Percentiles rank a stretch among this genome's conserved stretches.
These are phyloP conservation scores for Sarcophaga caerulescens DNA, from an alignment of 2,888 invertebrate species.

Conservation along the genomic window DNA sequence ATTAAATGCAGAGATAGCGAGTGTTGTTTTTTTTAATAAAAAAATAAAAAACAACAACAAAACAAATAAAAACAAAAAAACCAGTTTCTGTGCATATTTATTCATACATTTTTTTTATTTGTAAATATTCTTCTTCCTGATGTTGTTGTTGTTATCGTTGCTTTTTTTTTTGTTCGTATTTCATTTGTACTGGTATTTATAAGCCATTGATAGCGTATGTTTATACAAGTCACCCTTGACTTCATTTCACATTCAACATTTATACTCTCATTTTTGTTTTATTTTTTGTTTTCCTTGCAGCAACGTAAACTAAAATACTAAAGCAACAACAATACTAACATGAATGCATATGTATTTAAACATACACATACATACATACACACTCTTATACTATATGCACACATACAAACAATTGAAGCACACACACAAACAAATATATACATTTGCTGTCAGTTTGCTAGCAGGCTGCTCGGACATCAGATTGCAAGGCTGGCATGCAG, in stretches of 20 bases:
- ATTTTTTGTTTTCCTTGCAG: background rate
- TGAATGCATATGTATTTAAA: constrained; percentile 7
- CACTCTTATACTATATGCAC: background rate
- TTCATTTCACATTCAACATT: constrained; percentile 56
- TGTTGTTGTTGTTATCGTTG: background rate
- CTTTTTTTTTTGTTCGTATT: constrained; percentile 18
- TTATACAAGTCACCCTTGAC: constrained; percentile 61
- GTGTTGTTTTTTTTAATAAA: background rate
- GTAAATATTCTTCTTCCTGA: background rate
- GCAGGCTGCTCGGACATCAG: constrained; percentile 25
- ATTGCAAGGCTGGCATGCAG: constrained; percentile 19
- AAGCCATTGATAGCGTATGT: constrained; percentile 32
- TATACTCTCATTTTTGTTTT: constrained; percentile 11
- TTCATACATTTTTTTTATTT: constrained; percentile 5
- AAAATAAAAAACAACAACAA: background rate
- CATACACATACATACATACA: background rate
- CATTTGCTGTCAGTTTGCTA: constrained; percentile 26
- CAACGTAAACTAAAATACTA: constrained; percentile 10
- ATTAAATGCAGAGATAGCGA: background rate
- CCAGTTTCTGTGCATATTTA: constrained; percentile 11
- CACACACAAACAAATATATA: constrained; percentile 29
- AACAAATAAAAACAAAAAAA: constrained; percentile 1
- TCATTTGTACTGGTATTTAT: constrained; percentile 32
- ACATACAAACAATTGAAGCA: constrained; percentile 34
- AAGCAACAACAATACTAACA: background rate